Evolutionary conservation across 2,797 vertebrate species (phyloP), one percentile per base, ranked within the genome.

Genomic region (Parauchenoglanis ngamensis): DNA sequence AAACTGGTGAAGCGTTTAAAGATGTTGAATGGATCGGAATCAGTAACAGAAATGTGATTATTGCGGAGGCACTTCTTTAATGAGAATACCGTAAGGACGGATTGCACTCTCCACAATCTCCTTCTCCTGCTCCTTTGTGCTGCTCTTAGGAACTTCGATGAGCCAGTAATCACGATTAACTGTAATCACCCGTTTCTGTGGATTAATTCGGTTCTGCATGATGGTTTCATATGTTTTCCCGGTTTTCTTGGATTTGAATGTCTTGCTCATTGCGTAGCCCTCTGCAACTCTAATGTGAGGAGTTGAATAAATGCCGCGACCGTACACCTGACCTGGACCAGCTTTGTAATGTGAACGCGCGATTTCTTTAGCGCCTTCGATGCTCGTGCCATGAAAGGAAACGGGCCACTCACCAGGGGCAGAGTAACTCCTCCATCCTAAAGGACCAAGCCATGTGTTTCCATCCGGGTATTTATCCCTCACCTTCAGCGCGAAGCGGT

Each of bases 31-130:
- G 3, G 7, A 7, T 46, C 46, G 7, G 7, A 46, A 3, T 7
- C 46, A 46, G 46, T 46, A 46, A 46, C 46, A 46, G 46, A 3
- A 46, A 46, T 46, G 46, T 46, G 3, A 46, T 46, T 46, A 46
- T 46, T 46, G n/a, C n/a, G n/a, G n/a, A n/a, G n/a, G 46, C 1
- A 23, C 79, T 88, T 90, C 85, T 76, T 88, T 92, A 11, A 95
- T 89, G 89, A 95, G 93, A 76, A 95, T 91, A 0, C 94, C 94
- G 25, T 95, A 95, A 0, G 94, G 94, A 0, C 94, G 90, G 49
- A 95, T 56, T 25, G 93, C 90, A 17, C 90, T 88, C 88, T 95
- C 90, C 31, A 95, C 90, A 0, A 92, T 86, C 83, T 86, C 83
- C 31, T 79, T 91, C 3, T 54, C 73, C 90, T 93, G 67, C 40